Evolutionary conservation across 2,888 invertebrate species (phyloP).

Genomic region (Folsomia manolachei): DNA sequence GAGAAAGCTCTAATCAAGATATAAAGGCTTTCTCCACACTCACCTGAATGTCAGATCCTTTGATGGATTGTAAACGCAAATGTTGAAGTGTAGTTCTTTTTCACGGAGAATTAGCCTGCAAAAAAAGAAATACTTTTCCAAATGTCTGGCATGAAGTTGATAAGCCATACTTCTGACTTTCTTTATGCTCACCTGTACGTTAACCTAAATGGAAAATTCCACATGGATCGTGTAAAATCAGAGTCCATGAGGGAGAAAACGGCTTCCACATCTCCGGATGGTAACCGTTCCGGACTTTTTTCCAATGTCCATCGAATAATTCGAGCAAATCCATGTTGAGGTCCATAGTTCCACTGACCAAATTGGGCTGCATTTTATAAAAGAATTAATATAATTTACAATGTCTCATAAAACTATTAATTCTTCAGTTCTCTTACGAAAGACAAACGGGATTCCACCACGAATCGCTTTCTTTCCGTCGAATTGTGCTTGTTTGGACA

Average conservation of each 20-base stretch:
- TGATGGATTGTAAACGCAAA: constrained; percentile 90
- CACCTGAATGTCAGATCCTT: constrained; percentile 67
- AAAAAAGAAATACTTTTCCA: no score
- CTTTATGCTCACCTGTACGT: constrained; percentile 41
- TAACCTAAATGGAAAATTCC: constrained; percentile 75
- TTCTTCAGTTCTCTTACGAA: no score
- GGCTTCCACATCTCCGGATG: constrained; percentile 88
- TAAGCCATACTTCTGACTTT: constrained; percentile 6
- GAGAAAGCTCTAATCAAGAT: no score
- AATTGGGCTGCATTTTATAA: constrained; percentile 71
- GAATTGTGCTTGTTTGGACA: constrained; percentile 89
- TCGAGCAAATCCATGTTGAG: constrained; percentile 94
- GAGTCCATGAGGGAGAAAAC: constrained; percentile 89
- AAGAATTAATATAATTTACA: constrained; percentile 1
- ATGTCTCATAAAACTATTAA: background rate
- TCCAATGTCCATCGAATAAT: constrained; percentile 88
- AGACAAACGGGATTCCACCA: constrained; percentile 94
- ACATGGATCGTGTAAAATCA: constrained; percentile 88
- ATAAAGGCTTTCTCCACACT: no score
- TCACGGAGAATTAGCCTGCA: constrained; percentile 86
- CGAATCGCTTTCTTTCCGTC: constrained; percentile 94
- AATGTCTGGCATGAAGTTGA: background rate
- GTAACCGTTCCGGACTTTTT: constrained; percentile 80
- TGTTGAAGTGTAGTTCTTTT: constrained; percentile 87
- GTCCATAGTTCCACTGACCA: constrained; percentile 90